Base-by-base conservation (phyloP, 1,140 invertebrate species). In the Acromyrmex echinatior region DNA sequence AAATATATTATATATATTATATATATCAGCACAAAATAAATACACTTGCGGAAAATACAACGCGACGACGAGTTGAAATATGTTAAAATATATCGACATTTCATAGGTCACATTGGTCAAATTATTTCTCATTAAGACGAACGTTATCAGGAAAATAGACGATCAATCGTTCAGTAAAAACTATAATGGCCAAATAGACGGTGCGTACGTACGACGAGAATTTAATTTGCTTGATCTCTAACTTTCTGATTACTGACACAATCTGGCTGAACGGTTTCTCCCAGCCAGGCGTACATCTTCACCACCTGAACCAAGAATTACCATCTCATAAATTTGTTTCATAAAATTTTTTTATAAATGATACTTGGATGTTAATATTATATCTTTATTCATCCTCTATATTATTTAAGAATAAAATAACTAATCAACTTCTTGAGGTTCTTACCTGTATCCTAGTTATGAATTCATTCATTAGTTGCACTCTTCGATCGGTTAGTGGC, bases 261-360 rank as follows among this genome's bases (percentile, higher is more conserved):
- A 97, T 95, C 35, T 95, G 95, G 74, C 96, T 96, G 79, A 97
- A 97, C 3, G 97, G 97, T 82, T 96, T 96, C 90, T 98, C 97
- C 97, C 97, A 98, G 1, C 97, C 96, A 25, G 25, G 25, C 25
- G 89, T 97, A 98, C 97, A 98, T 98, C 95, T 98, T 98, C 28
- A 98, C 97, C 0, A 96, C 96, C 95, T 97, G 62, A 16, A 79
- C 35, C 21, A 5, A 65, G 7, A 53, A 0, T 68, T 4, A n/a
- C 0, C 0, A 12, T n/a, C 9, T 62, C 4, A 6, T 9, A 51
- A 39, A 18, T 21, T 58, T 21, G 16, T 60, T 49, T 60, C 0
- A 14, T n/a, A 16, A 78, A 28, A 49, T 63, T 76, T 21, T 21
- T 6, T 31, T 76, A 10, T 56, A 56, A 9, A 31, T 21, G 9